Evolutionary conservation across 2,113 vertebrate species (phyloP).

Genomic region (Semicossyphus pulcher): DNA sequence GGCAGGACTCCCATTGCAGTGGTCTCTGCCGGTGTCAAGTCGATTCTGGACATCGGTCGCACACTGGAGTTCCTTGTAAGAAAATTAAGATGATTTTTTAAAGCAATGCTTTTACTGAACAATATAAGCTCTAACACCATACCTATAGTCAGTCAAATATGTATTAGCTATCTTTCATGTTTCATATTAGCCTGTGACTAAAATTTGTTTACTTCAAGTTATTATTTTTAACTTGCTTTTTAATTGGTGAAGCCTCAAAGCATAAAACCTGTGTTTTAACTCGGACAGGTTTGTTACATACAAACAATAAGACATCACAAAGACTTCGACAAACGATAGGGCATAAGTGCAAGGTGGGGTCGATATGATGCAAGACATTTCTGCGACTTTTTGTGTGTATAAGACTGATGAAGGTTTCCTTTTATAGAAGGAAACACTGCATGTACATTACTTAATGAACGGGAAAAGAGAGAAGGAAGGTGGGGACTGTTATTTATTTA

Average conservation of each 20-base stretch:
- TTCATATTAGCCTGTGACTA: neutral
- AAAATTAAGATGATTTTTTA: neutral
- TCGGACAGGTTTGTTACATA: too few relatives aligned
- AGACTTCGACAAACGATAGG: neutral
- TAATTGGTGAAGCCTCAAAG: too few relatives aligned
- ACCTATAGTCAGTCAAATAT: too few relatives aligned
- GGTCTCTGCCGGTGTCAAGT: slow-evolving; percentile 91
- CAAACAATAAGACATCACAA: too few relatives aligned
- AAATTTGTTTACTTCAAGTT: neutral
- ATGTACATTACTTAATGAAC: too few relatives aligned
- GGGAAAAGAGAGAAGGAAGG: neutral
- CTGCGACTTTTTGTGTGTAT: neutral
- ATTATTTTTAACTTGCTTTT: too few relatives aligned
- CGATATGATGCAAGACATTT: neutral
- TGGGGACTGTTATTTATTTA: neutral
- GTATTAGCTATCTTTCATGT: too few relatives aligned
- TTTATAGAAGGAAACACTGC: too few relatives aligned
- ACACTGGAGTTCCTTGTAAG: slow-evolving; percentile 92
- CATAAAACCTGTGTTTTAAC: too few relatives aligned
- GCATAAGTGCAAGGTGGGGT: too few relatives aligned
- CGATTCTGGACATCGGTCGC: slow-evolving; percentile 91
- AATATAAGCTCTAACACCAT: neutral
- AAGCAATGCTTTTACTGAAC: neutral
- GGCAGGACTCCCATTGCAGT: slow-evolving; percentile 90
- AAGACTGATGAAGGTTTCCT: too few relatives aligned